Percentiles rank a stretch among this genome's conserved stretches.
Evolutionary conservation across 2,113 vertebrate species (phyloP).

Genomic region (Ibidorhyncha struthersii): DNA sequence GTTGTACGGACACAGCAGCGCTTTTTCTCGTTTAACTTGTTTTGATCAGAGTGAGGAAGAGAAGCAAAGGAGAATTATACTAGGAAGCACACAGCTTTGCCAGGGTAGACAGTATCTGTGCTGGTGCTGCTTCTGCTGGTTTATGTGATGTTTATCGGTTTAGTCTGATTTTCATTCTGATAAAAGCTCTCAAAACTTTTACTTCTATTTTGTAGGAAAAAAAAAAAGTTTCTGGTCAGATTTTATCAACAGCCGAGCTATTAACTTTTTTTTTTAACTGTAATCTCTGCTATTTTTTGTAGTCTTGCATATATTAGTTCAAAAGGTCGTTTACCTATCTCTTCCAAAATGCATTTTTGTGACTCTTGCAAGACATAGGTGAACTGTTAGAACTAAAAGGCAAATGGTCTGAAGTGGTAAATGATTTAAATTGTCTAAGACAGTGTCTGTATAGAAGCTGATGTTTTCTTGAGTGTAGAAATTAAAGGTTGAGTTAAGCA

Average conservation of each 20-base stretch:
- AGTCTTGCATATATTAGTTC: background rate
- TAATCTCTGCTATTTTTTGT: background rate
- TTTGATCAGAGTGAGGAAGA: background rate
- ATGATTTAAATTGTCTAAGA: background rate
- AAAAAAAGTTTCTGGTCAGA: background rate
- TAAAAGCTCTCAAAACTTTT: background rate
- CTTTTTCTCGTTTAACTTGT: background rate
- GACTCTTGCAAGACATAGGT: background rate
- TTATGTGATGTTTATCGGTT: background rate
- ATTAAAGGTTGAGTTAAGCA: background rate
- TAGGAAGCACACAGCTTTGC: background rate
- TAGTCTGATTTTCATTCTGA: background rate
- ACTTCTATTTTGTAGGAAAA: background rate
- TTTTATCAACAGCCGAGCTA: background rate
- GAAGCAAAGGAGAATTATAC: background rate
- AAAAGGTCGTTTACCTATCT: background rate
- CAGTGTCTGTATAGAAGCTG: background rate
- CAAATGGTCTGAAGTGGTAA: background rate
- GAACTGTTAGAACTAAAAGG: background rate
- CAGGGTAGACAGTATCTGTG: background rate
- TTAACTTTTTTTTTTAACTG: fast-evolving
- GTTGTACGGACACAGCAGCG: background rate
- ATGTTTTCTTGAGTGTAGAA: background rate
- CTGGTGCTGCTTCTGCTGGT: background rate
- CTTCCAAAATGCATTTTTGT: background rate